Conservation (phyloP, 92 coral and sea anemone genomes). For the Nematostella vectensis region DNA sequence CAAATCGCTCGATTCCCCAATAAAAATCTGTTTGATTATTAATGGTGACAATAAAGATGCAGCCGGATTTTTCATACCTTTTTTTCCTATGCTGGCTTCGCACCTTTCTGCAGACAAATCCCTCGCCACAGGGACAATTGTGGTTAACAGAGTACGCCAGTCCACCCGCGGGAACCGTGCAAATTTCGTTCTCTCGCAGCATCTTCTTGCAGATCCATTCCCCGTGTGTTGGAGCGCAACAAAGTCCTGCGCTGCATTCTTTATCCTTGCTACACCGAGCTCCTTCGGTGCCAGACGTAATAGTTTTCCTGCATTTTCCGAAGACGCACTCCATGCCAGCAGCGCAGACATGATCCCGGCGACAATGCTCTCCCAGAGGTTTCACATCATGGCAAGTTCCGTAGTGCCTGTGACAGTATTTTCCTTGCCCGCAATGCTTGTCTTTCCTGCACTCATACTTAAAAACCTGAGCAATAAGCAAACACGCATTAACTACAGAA, state of each 20-base stretch:
- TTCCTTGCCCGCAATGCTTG: constrained; percentile 65
- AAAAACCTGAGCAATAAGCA: not conserved
- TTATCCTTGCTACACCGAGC: constrained; percentile 70
- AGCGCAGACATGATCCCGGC: constrained; percentile 84
- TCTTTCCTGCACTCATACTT: constrained; percentile 59
- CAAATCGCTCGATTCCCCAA: no score
- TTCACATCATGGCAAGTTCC: constrained; percentile 81
- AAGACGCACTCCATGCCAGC: constrained; percentile 86
- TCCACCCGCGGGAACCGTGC: constrained; percentile 85
- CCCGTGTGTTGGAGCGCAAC: constrained; percentile 92
- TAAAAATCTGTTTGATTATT: no score
- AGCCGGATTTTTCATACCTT: constrained; percentile 31
- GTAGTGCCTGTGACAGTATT: constrained; percentile 86
- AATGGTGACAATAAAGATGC: constrained; percentile 5
- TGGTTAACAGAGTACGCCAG: constrained; percentile 79
- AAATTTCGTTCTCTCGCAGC: constrained; percentile 66
- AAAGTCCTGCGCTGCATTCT: constrained; percentile 73
- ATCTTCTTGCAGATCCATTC: constrained; percentile 77
- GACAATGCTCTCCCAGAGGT: constrained; percentile 51
- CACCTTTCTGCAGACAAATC: constrained; percentile 68
- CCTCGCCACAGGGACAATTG: constrained; percentile 84
- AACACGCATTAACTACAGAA: not conserved
- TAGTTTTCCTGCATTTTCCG: constrained; percentile 67
- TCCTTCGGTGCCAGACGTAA: constrained; percentile 50
- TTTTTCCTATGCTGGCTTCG: constrained; percentile 39